Conservation (phyloP, 2,113 vertebrate genomes). For the Elephantulus edwardii region DNA sequence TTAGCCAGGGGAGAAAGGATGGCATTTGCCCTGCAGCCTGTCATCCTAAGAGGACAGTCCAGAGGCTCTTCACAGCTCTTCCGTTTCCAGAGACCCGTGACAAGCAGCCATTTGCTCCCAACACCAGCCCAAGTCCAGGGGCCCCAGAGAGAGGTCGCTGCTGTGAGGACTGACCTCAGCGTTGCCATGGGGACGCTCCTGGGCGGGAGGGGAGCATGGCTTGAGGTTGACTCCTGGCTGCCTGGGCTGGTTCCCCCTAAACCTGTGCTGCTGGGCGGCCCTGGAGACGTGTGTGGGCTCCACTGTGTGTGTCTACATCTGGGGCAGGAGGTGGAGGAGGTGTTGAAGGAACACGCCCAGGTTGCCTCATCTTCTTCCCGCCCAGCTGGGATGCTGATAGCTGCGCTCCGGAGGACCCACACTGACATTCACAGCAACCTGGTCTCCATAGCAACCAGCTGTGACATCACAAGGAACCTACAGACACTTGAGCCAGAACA, state of each 20-base stretch:
- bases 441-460: constrained; percentile 72
- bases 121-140: neutral
- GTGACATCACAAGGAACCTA: constrained; percentile 50
- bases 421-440: constrained; percentile 66
- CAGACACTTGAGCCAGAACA: neutral
- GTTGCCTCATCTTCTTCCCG: neutral
- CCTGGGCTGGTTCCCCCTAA: neutral
- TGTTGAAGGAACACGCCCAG: accelerated
- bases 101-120: neutral
- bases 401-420: neutral
- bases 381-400: neutral
- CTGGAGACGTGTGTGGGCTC: neutral
- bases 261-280: neutral
- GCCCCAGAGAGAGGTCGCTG: neutral
- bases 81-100: neutral
- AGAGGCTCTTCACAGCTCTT: neutral
- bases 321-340: neutral
- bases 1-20: neutral
- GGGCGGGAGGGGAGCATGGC: neutral
- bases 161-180: neutral
- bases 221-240: neutral
- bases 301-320: neutral
- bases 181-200: constrained; percentile 28
- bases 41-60: neutral
- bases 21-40: neutral